phyloP scores from a whole-genome alignment of 2,888 invertebrate species.

The Sericinus montela region DNA sequence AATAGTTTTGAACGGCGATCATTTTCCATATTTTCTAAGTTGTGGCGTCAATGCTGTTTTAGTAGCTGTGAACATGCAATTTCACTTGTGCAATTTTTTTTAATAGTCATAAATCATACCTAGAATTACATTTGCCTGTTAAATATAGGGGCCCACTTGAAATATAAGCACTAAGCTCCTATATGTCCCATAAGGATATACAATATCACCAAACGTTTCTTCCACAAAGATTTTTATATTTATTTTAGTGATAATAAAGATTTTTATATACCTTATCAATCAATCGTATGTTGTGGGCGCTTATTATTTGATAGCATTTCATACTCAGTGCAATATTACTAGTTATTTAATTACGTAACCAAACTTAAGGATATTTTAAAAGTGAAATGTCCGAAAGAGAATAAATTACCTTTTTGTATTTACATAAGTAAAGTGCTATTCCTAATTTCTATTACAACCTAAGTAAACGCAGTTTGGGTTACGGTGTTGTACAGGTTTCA shows the following conservation, averaged over 20 bases:
- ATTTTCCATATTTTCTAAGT: constrained; percentile 48
- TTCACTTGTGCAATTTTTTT: constrained; percentile 78
- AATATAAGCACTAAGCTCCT: constrained; percentile 58
- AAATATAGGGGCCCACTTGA: constrained; percentile 75
- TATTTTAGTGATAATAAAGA: constrained; percentile 68
- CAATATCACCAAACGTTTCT: constrained; percentile 68
- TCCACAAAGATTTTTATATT: constrained; percentile 75
- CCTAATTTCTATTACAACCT: constrained; percentile 64
- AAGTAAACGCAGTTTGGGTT: constrained; percentile 72
- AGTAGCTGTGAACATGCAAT: constrained; percentile 76
- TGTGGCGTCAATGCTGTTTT: constrained; percentile 62
- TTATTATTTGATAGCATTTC: constrained; percentile 79
- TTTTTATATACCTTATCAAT: constrained; percentile 47
- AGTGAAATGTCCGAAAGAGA: constrained; percentile 72
- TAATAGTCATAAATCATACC: constrained; percentile 78
- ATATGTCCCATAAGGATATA: constrained; percentile 52
- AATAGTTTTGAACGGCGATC: constrained; percentile 49
- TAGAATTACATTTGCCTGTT: constrained; percentile 76
- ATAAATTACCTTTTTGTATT: constrained; percentile 76
- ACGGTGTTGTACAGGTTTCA: constrained; percentile 77
- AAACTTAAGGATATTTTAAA: constrained; percentile 79
- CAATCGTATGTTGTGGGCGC: constrained; percentile 71
- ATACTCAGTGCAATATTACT: constrained; percentile 81
- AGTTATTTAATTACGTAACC: constrained; percentile 81
- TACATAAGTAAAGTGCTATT: constrained; percentile 63